Evolutionary conservation across 2,113 vertebrate species (phyloP).

Genomic region (Percopsis transmontana): DNA sequence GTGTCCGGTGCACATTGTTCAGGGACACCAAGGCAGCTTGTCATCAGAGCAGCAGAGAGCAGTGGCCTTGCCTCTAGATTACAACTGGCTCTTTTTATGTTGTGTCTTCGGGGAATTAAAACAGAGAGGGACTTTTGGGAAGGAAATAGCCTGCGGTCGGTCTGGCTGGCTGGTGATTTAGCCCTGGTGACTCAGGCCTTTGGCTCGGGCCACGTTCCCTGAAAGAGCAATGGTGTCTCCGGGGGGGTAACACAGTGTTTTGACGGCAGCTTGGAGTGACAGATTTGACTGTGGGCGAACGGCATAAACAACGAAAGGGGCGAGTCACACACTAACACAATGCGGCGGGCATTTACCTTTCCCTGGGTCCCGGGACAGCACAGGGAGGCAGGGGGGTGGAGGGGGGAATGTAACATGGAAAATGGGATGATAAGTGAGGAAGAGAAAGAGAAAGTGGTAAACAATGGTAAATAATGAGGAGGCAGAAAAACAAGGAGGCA

Average conservation of each 20-base stretch:
- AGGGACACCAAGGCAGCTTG: conserved; percentile 59
- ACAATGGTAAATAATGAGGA: not conserved
- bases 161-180: conserved; percentile 49
- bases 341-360: conserved; percentile 66
- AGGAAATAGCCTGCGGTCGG: conserved; percentile 51
- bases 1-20: conserved; percentile 38
- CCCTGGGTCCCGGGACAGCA: conserved; percentile 64
- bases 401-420: not conserved
- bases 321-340: conserved; percentile 1
- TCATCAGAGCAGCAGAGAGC: conserved; percentile 48
- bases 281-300: conserved; percentile 23
- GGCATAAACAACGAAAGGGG: conserved; percentile 25
- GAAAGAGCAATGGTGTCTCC: conserved; percentile 44
- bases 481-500: not conserved
- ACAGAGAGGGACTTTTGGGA: conserved; percentile 51
- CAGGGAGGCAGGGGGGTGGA: not conserved
- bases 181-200: conserved; percentile 34
- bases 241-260: conserved; percentile 25
- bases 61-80: conserved; percentile 61
- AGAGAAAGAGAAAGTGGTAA: not conserved
- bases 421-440: not conserved
- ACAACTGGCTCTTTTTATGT: conserved; percentile 68
- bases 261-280: conserved; percentile 35
- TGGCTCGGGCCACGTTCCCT: conserved; percentile 19
- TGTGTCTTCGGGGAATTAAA: conserved; percentile 55